Conservation (phyloP, 2,797 vertebrate genomes). For the Chloroceryle inda region DNA sequence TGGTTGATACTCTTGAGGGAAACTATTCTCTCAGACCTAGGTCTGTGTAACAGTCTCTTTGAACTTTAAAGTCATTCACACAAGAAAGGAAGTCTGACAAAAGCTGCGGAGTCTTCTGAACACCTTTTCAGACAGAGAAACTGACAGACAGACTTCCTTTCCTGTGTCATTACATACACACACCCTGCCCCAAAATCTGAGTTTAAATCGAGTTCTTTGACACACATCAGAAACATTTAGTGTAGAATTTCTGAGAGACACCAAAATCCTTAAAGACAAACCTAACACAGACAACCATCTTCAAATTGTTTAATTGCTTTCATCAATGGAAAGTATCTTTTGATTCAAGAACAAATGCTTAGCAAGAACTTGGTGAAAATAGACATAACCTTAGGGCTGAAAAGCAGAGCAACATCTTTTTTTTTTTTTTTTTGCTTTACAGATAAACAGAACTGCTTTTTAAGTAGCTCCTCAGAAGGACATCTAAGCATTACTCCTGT, state of each 20-base stretch:
- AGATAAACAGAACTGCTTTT: conserved; percentile 71
- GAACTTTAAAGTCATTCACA: conserved; percentile 66
- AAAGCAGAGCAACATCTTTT: conserved; percentile 45
- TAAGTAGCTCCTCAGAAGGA: conserved; percentile 69
- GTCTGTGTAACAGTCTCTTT: conserved; percentile 58
- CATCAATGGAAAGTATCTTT: conserved; percentile 73
- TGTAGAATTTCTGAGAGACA: conserved; percentile 72
- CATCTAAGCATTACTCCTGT: conserved; percentile 71
- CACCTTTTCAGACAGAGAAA: conserved; percentile 62
- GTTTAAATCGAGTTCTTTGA: conserved; percentile 63
- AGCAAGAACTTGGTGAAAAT: conserved; percentile 62
- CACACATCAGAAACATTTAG: conserved; percentile 68
- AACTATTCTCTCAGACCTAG: neutral
- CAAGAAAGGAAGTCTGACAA: conserved; percentile 66
- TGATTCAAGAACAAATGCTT: conserved; percentile 76
- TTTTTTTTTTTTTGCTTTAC: conserved; percentile 29
- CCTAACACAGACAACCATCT: conserved; percentile 62
- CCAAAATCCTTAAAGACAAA: conserved; percentile 59
- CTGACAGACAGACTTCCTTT: conserved; percentile 65
- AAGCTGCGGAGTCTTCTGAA: conserved; percentile 65
- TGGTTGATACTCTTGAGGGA: neutral
- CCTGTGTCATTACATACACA: conserved; percentile 54
- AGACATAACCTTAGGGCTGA: conserved; percentile 76
- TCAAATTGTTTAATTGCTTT: conserved; percentile 77
- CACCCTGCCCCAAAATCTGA: conserved; percentile 43